Evolutionary conservation across 2,797 vertebrate genomes (phyloP).

Genomic region (Rousettus madagascariensis): DNA sequence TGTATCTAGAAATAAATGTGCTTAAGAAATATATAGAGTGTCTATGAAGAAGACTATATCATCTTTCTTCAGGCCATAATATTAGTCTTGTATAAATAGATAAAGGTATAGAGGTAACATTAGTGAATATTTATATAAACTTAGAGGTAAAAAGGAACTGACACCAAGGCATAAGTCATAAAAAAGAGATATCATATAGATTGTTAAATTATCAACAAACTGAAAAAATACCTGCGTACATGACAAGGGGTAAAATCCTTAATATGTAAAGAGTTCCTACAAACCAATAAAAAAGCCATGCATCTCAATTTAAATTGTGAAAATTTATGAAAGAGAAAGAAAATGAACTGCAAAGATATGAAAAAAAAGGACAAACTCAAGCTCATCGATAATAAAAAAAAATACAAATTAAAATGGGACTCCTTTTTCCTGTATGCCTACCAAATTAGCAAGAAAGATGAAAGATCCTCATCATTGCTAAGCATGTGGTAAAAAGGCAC

Average conservation of each 20-base stretch:
- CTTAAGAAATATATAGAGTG: neutral
- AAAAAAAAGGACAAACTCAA: neutral
- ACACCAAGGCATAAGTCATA: neutral
- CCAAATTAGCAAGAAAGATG: conserved; percentile 12
- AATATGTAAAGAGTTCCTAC: neutral
- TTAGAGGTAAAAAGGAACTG: neutral
- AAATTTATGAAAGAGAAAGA: conserved; percentile 22
- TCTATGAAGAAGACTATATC: neutral
- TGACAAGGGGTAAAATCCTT: neutral
- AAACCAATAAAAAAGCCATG: neutral
- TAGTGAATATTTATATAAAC: neutral
- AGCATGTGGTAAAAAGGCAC: neutral
- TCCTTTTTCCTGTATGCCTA: neutral
- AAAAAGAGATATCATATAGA: neutral
- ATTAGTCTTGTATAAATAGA: neutral
- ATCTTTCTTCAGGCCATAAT: neutral
- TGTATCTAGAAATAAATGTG: neutral
- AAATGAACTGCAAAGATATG: neutral
- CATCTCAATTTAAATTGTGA: neutral
- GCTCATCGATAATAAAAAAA: neutral
- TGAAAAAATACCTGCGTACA: neutral
- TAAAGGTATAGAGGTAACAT: neutral
- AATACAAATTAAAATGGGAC: neutral
- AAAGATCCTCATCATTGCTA: neutral
- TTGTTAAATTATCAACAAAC: conserved; percentile 27